Evolutionary conservation across 2,797 vertebrate genomes (phyloP), one percentile per base, ranked within the genome.

Genomic region (Orestias chungarensis): DNA sequence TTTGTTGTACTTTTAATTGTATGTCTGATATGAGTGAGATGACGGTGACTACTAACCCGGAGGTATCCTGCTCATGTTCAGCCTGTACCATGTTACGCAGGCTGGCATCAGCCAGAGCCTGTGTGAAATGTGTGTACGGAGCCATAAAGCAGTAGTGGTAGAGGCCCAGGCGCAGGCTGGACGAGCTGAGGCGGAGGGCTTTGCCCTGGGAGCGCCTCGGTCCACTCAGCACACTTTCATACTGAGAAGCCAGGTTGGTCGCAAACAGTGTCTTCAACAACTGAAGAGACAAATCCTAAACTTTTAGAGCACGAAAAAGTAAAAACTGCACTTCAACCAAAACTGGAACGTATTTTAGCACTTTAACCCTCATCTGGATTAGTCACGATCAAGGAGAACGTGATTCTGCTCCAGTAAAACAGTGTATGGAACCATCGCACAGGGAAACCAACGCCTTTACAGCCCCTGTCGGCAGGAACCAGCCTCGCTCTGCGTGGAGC

Each of bases 141-240:
- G 98, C 98, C 98, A 99, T 99, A 93, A 99, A 99, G 94, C 98
- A 99, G 88, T 97, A 99, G 86, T 99, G 98, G 85, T 99, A 99
- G 46, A 99, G 95, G 44, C 98, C 98, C 0, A 97, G 98, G 14
- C 97, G 92, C 77, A 96, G 68, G 62, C 89, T 99, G 84, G 97
- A 99, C 0, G 97, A 99, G 64, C 97, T 97, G 2, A 99, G 94
- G 7, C 97, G 97, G 0, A 98, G 96, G n/a, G 94, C 97, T 71
- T 96, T 97, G 71, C 96, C 96, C 85, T 98, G 98, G 50, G 95
- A 94, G 76, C 96, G 96, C 90, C 76, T 95, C 59, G 97, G 95
- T 70, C 97, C 95, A 12, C 96, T 96, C n/a, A 95, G 95, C 0
- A 95, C 86, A 8, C 96, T 93, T 12, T 99, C 98, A 0, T 95